Base-by-base conservation (phyloP, 2,797 vertebrate species). In the Pitangus sulphuratus region DNA sequence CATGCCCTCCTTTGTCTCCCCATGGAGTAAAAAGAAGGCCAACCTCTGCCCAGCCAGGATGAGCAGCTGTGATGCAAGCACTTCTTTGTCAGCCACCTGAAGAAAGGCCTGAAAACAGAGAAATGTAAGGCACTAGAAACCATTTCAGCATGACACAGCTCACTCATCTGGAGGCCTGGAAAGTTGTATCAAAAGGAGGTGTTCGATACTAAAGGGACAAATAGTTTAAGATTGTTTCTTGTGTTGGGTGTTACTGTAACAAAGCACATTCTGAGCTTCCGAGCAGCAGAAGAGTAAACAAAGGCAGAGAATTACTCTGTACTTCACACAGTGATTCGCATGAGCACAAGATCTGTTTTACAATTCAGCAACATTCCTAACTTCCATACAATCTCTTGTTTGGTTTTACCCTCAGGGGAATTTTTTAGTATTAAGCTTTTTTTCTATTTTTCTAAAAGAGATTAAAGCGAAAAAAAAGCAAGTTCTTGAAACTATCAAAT, bases 1-100 rank as follows among this genome's bases (percentile, higher is more conserved):
- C 99, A 99, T 98, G 30, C 99, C 99, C 8, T 98, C 97, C 89
- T 98, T 98, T 0, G 99, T 99, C 96, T 99, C 99, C 6, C 96
- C 98, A 62, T 98, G 99, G 31, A 99, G 98, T 71, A 99, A 97
- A 2, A 98, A 96, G 0, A 98, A 98, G 11, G 99, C 98, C 96
- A 99, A 96, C 84, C 99, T 98, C 98, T 99, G 99, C 26, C 99
- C 99, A 0, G 98, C 99, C 96, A 99, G 93, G 51, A 99, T 97
- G 75, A 99, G 97, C 93, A 99, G 97, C 98, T 99, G 99, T 16
- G 99, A 99, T 25, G 99, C 99, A 72, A 99, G 97, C 45, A 99
- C 99, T 40, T 99, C 99, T 92, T 98, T 99, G 96, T 99, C 99
- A 18, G 98, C 98, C 64, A 99, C 99, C 96, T 98, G 98, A 35